Evolutionary conservation across 1,140 invertebrate species (phyloP).

Genomic region (Bombus picipes): DNA sequence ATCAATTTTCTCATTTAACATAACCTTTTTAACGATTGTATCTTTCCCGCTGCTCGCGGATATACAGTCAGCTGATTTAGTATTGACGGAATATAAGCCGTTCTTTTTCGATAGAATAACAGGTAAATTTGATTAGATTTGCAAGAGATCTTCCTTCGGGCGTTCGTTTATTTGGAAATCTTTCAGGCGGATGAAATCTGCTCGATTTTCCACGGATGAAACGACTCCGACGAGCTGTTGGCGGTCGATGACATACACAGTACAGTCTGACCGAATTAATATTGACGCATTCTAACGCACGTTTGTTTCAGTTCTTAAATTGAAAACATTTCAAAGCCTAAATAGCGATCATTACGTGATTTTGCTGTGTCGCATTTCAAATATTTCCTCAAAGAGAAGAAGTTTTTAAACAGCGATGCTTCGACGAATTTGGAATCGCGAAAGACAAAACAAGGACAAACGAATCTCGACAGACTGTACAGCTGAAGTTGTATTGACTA

Average conservation of each 20-base stretch:
- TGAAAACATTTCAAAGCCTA: neutral
- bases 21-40: slow-evolving; percentile 47
- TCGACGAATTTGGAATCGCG: neutral
- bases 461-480: slow-evolving; percentile 65
- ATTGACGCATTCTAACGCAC: slow-evolving; percentile 50
- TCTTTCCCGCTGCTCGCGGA: slow-evolving; percentile 33
- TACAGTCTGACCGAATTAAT: slow-evolving; percentile 59
- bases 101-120: neutral
- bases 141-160: neutral
- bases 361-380: neutral
- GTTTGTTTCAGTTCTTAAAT: neutral
- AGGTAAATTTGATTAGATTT: neutral
- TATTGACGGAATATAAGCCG: neutral
- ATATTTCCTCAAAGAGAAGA: neutral
- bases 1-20: slow-evolving; percentile 8
- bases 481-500: slow-evolving; percentile 73
- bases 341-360: too few relatives aligned
- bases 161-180: too few relatives aligned
- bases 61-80: slow-evolving; percentile 31
- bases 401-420: neutral
- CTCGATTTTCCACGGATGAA: slow-evolving; percentile 19
- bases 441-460: slow-evolving; percentile 53
- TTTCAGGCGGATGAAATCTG: neutral
- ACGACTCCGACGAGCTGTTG: slow-evolving; percentile 59
- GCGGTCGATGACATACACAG: slow-evolving; percentile 53